Evolutionary conservation across 2,888 invertebrate genomes (phyloP).

Genomic region (Eupithecia centaureata): DNA sequence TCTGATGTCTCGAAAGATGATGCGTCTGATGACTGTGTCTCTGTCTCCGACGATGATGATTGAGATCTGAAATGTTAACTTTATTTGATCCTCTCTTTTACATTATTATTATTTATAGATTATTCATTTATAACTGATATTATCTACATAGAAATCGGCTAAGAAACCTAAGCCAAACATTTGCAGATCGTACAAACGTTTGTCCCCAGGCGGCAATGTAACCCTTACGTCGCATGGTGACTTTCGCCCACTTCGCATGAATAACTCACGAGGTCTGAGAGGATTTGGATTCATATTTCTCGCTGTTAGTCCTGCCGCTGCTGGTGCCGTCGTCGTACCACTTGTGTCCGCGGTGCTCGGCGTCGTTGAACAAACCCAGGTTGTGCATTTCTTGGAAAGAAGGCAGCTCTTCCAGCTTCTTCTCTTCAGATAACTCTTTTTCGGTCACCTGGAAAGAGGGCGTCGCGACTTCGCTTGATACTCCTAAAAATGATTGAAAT

Average conservation of each 20-base stretch:
- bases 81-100: neutral
- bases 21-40: conserved; percentile 50
- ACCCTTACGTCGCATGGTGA: too few species aligned
- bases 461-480: neutral
- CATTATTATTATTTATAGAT: neutral
- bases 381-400: conserved; percentile 47
- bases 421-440: conserved; percentile 14
- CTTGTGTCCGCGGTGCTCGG: conserved; percentile 59
- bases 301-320: neutral
- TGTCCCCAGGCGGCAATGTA: too few species aligned
- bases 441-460: neutral
- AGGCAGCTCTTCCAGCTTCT: conserved; percentile 25
- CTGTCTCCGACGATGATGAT: neutral
- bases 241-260: too few species aligned
- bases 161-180: too few species aligned
- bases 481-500: neutral
- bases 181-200: too few species aligned
- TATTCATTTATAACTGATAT: too few species aligned
- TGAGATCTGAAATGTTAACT: conserved; percentile 27
- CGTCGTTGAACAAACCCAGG: conserved; percentile 58
- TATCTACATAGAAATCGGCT: too few species aligned
- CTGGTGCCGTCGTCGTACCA: conserved; percentile 49
- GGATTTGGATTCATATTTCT: neutral
- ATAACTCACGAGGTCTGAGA: neutral
- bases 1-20: conserved; percentile 65